Base-by-base conservation (phyloP, 2,888 invertebrate genomes). In the Perizoma flavofasciatum region DNA sequence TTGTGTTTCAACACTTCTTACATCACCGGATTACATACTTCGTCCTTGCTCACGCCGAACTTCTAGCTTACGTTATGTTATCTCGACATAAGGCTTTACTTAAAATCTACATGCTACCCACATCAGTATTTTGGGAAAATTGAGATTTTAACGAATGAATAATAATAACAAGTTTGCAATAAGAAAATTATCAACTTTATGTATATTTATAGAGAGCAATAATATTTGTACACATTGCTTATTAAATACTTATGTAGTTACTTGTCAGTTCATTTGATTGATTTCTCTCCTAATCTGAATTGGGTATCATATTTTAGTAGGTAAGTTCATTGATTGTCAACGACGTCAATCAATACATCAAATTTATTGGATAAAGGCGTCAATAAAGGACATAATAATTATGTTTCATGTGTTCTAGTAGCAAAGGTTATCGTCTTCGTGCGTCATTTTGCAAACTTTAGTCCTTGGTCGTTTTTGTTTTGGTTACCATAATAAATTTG, bases 311-410 rank as follows among this genome's bases (percentile, higher is more conserved):
- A 44, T 5, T 45, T 5, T 3, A 45, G 40, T 65, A 69, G 70
- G 65, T 71, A 69, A 71, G 65, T 71, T 51, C 59, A 63, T 53
- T 65, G 73, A 74, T 76, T 72, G 59, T 10, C 67, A 73, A 73
- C 80, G 82, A 82, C 82, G 82, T 82, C 82, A 81, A 70, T 71
- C 57, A 58, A 63, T 61, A 66, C 37, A 37, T 76, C 72, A 66
- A 59, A 68, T 68, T 71, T 67, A 71, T 64, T 62, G 50, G 53
- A 55, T 46, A 53, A n/a, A n/a, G 67, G 71, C 67, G 70, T 65
- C 72, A 72, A 64, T 69, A 69, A 66, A 73, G 70, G 69, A 67
- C 73, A 69, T 64, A 73, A 62, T 67, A 70, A 70, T 66, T 67
- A 68, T 66, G 56, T 66, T 64, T 63, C 57, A 57, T 61, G 57